These are phyloP conservation scores for Malurus alboscapulatus DNA, from an alignment of 2,113 vertebrate species.

Conservation along the genomic window DNA sequence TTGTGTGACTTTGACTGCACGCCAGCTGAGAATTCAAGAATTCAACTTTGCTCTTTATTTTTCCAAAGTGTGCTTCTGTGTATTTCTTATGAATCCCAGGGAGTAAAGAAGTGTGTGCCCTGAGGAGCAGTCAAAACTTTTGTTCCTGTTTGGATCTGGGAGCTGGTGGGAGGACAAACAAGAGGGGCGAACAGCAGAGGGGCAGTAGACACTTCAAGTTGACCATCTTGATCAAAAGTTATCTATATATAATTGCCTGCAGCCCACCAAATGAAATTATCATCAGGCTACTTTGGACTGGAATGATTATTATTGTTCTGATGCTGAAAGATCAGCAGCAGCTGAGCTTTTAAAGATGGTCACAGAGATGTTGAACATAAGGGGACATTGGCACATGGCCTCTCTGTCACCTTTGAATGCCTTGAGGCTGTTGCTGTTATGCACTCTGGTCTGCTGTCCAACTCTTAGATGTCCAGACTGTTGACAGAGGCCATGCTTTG, in stretches of 20 bases:
- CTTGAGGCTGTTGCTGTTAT: not conserved
- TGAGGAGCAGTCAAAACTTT: not conserved
- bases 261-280: not conserved
- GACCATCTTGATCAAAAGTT: not conserved
- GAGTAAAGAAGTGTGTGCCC: not conserved
- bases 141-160: not conserved
- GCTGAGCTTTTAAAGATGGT: not conserved
- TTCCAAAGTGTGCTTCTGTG: not conserved
- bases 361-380: not conserved
- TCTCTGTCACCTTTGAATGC: not conserved
- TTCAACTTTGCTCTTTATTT: not conserved
- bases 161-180: not conserved
- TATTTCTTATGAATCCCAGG: not conserved
- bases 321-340: not conserved
- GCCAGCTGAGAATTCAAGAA: not conserved
- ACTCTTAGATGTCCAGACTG: not conserved
- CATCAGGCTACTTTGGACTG: not conserved
- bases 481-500: not conserved
- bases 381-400: not conserved
- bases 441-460: not conserved
- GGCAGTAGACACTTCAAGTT: not conserved
- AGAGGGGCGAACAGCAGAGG: not conserved
- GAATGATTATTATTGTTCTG: not conserved
- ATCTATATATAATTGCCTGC: fast-evolving
- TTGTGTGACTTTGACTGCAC: not conserved